Base-by-base conservation (phyloP, 2,113 vertebrate species). In the Zosterops pallidus region DNA sequence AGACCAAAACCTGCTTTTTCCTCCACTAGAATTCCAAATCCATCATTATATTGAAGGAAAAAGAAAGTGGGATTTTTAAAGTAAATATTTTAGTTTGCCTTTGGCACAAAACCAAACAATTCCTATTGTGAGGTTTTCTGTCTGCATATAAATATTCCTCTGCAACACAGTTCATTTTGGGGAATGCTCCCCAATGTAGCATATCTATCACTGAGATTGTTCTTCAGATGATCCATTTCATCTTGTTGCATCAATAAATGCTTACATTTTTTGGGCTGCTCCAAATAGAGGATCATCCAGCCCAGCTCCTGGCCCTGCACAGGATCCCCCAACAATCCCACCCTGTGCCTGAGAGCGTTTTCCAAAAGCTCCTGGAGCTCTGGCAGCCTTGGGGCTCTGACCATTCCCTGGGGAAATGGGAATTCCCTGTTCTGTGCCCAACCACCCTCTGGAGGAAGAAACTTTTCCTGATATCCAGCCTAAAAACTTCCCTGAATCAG, bases 331-430 rank as follows among this genome's bases (percentile, higher is more conserved):
- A 71, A 2, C 37, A 68, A 44, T 52, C 26, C 37, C 72, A 44
- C 8, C 9, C 26, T 77, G 21, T 26, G 35, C 29, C 37, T 59
- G 37, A 13, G 16, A 37, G 25, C 0, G 0, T 5, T 77, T 9
- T 86, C 63, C 63, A 68, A 68, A 68, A 0, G 0, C 11, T 42
- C 33, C 53, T 52, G 44, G 37, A 59, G 4, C 26, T 52, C 53
- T 77, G 63, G 9, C 33, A 86, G 46, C 6, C 39, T 46, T 37
- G 46, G 26, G 44, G 33, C 44, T 3, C 2, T 68, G 33, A 4
- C 22, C 12, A 11, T 68, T 68, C 37, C 62, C 37, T 37, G 46
- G 63, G 44, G 37, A 77, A 29, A 55, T 26, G 17, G 29, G 12
- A n/a, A 56, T 72, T 72, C 39, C 46, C 11, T 52, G 37, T 3